These are phyloP conservation scores for Crocidura indochinensis DNA, from an alignment of 2,797 vertebrate genomes.

Conservation along the genomic window DNA sequence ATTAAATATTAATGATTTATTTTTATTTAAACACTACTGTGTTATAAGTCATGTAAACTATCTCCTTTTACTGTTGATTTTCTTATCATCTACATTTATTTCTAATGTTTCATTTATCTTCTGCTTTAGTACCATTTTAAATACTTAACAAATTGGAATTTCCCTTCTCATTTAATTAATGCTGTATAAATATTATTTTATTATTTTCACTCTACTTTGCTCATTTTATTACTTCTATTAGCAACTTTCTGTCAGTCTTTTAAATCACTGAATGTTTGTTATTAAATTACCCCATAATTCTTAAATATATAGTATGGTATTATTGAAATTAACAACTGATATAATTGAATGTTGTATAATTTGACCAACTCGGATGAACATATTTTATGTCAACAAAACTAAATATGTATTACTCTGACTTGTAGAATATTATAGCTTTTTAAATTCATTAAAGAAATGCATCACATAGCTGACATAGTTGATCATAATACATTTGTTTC, in stretches of 20 bases:
- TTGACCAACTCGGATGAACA: conserved; percentile 26
- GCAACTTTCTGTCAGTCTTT: neutral
- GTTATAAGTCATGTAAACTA: too few relatives aligned
- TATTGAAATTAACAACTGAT: conserved; percentile 45
- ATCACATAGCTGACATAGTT: too few relatives aligned
- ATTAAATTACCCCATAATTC: conserved; percentile 32
- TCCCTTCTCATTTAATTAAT: neutral
- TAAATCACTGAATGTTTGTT: conserved; percentile 19
- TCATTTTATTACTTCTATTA: conserved; percentile 48
- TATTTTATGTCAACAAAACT: conserved; percentile 24
- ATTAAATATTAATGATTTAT: too few relatives aligned
- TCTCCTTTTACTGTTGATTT: too few relatives aligned
- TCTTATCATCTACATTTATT: conserved; percentile 1
- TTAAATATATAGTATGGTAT: neutral
- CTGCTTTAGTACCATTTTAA: too few relatives aligned
- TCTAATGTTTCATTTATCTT: too few relatives aligned
- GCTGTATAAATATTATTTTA: neutral
- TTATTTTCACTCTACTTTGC: neutral
- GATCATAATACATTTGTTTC: too few relatives aligned
- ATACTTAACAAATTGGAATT: neutral
- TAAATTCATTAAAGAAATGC: too few relatives aligned
- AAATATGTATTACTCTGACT: conserved; percentile 39
- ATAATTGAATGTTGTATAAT: conserved; percentile 21
- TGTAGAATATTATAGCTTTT: conserved; percentile 34
- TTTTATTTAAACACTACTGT: neutral